Conservation (phyloP, 2,113 vertebrate species). For the Oreochromis niloticus region DNA sequence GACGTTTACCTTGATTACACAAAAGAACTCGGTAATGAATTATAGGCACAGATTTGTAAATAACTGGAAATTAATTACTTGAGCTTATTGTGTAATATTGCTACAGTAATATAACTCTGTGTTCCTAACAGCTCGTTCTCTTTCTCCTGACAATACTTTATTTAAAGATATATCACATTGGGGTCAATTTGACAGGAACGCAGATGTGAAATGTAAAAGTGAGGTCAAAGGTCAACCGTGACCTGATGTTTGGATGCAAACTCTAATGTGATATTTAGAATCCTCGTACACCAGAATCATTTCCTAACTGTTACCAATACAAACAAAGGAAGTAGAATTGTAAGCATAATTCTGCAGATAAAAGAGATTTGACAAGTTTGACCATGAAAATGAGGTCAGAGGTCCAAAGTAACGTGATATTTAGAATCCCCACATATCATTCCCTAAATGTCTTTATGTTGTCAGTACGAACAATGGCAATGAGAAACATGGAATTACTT, state of each 20-base stretch:
- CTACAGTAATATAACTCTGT: neutral
- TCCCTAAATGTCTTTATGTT: neutral
- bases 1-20: neutral
- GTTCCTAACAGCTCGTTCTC: neutral
- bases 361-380: neutral
- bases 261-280: neutral
- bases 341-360: neutral
- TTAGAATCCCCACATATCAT: neutral
- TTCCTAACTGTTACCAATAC: neutral
- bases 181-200: neutral
- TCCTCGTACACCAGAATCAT: neutral
- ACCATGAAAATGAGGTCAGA: neutral
- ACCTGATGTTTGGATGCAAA: neutral
- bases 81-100: rapidly evolving
- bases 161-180: neutral
- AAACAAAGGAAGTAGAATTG: neutral
- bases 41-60: neutral
- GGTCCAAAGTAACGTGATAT: neutral
- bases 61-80: neutral
- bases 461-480: neutral
- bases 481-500: neutral
- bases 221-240: neutral
- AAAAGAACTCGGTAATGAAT: rapidly evolving
- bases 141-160: neutral
- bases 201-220: neutral